Evolutionary conservation across 1,140 invertebrate genomes (phyloP).

Genomic region (Heliothis virescens): DNA sequence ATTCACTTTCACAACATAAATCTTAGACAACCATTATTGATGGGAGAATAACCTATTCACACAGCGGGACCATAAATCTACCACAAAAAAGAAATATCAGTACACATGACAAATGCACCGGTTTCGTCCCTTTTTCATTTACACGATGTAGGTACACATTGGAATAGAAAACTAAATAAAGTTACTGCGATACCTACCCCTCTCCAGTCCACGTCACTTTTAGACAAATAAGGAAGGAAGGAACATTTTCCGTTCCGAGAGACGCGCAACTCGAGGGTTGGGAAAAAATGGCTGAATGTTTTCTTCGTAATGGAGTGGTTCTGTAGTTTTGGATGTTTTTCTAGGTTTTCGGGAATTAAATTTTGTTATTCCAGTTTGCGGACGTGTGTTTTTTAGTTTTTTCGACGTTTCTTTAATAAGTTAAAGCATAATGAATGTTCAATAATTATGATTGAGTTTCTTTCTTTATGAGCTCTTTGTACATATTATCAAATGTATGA

Average conservation of each 20-base stretch:
- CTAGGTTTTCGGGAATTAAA: constrained; percentile 27
- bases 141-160: constrained; percentile 71
- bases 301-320: constrained; percentile 47
- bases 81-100: constrained; percentile 49
- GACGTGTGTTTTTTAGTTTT: background rate
- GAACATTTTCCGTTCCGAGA: constrained; percentile 65
- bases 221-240: constrained; percentile 80
- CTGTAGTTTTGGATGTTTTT: constrained; percentile 43
- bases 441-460: no score
- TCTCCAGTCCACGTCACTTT: constrained; percentile 72
- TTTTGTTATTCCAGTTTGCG: constrained; percentile 7
- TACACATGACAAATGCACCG: constrained; percentile 59
- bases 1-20: constrained; percentile 18
- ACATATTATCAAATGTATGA: no score
- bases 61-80: constrained; percentile 38
- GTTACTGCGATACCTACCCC: constrained; percentile 56
- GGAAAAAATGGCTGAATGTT: constrained; percentile 55
- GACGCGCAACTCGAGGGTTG: constrained; percentile 45
- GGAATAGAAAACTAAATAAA: constrained; percentile 77
- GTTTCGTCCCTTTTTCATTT: constrained; percentile 72
- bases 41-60: constrained; percentile 34
- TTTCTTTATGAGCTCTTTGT: no score
- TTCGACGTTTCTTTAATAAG: background rate
- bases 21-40: constrained; percentile 37
- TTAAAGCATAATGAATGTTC: no score